Conservation (phyloP, 1,140 invertebrate species). For the Trichonephila inaurata region DNA sequence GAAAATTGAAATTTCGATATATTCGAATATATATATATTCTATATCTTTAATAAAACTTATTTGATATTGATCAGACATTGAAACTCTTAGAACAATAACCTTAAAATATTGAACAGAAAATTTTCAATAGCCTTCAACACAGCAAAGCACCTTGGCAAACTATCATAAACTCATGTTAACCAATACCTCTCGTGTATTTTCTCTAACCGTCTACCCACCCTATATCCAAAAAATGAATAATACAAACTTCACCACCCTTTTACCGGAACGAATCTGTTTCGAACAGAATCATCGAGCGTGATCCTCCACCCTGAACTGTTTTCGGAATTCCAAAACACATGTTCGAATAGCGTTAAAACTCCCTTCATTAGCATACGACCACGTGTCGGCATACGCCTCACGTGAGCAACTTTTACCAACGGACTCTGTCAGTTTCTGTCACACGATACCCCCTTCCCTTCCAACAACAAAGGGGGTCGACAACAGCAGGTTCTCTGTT, state of each 20-base stretch:
- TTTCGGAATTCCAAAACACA: constrained; percentile 35
- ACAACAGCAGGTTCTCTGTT: background rate
- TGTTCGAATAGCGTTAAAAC: constrained; percentile 24
- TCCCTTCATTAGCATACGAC: constrained; percentile 33
- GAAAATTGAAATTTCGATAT: no score
- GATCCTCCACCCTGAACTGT: background rate
- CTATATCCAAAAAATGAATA: constrained; percentile 9
- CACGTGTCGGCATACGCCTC: constrained; percentile 16
- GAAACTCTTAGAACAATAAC: no score
- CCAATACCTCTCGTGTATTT: no score
- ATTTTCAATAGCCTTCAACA: no score
- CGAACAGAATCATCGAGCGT: constrained; percentile 6
- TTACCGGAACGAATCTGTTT: constrained; percentile 14
- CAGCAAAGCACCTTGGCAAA: no score
- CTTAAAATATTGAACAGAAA: no score
- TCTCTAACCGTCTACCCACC: background rate
- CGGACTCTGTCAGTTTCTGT: constrained; percentile 20
- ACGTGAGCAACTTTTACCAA: constrained; percentile 21
- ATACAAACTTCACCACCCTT: background rate
- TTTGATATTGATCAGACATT: no score
- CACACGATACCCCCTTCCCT: background rate
- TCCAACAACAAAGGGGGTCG: background rate
- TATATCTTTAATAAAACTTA: no score
- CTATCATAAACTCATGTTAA: no score
- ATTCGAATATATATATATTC: no score